These are phyloP conservation scores for Thereuonema tuberculata DNA, from an alignment of 1,140 invertebrate genomes.

Conservation along the genomic window DNA sequence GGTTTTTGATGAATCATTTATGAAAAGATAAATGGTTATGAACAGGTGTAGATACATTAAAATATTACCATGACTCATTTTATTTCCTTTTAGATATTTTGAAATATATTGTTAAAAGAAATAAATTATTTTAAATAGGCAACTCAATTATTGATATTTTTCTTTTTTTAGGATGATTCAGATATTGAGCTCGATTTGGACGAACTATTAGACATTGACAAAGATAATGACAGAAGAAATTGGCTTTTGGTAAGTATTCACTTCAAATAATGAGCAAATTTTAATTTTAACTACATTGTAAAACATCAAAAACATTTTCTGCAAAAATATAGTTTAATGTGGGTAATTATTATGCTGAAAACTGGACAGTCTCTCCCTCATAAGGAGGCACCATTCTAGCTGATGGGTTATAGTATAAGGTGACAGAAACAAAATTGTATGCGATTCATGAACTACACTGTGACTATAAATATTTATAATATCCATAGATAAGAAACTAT, in stretches of 20 bases:
- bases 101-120: too few species aligned
- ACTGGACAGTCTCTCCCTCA: not conserved
- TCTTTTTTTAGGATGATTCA: slow-evolving; percentile 27
- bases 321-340: not conserved
- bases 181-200: slow-evolving; percentile 88
- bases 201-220: slow-evolving; percentile 82
- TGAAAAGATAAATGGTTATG: too few species aligned
- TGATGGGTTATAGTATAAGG: not conserved
- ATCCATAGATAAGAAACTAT: too few species aligned
- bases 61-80: too few species aligned
- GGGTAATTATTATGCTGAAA: not conserved
- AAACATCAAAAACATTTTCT: not conserved
- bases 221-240: slow-evolving; percentile 60
- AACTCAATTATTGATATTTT: too few species aligned
- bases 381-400: not conserved
- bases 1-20: too few species aligned
- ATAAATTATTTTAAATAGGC: too few species aligned
- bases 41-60: too few species aligned
- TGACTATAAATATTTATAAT: too few species aligned
- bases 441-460: too few species aligned
- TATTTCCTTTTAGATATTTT: too few species aligned
- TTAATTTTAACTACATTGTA: not conserved
- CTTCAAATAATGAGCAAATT: not conserved
- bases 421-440: not conserved
- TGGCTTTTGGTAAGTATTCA: slow-evolving; percentile 55